A percentile compares a stretch with the other conserved stretches of the same genome.
Conservation (phyloP, 2,797 vertebrate species). For the Characodon lateralis region DNA sequence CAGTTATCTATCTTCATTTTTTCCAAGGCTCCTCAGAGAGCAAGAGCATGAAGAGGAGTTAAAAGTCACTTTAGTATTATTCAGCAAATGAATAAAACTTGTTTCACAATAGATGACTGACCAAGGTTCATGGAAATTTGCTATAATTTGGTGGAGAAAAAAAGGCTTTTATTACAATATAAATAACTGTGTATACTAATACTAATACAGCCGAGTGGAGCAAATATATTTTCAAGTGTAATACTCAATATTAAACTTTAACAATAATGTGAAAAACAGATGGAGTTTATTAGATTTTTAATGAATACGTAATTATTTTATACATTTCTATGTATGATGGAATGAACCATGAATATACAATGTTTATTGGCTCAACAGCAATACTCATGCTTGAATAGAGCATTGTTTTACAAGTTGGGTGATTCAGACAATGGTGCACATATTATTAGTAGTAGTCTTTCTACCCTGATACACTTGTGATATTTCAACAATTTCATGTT, state of each 20-base stretch:
- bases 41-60: conserved; percentile 10
- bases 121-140: not conserved
- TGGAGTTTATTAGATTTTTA: not conserved
- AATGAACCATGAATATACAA: conserved; percentile 1
- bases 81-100: conserved; percentile 18
- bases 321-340: not conserved
- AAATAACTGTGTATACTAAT: not conserved
- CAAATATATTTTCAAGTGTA: not conserved
- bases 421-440: not conserved
- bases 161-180: not conserved
- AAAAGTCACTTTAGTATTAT: conserved; percentile 18
- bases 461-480: not conserved
- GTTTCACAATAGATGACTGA: not conserved
- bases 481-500: not conserved
- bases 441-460: not conserved
- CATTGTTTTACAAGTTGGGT: not conserved
- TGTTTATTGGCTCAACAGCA: conserved; percentile 7
- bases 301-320: not conserved
- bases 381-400: not conserved
- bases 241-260: not conserved
- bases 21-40: conserved; percentile 19
- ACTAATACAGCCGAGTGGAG: not conserved
- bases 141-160: not conserved
- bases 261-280: not conserved
- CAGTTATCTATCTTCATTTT: conserved; percentile 14